phyloP scores from a whole-genome alignment of 2,797 vertebrate species.

The Chromobotia macracanthus region DNA sequence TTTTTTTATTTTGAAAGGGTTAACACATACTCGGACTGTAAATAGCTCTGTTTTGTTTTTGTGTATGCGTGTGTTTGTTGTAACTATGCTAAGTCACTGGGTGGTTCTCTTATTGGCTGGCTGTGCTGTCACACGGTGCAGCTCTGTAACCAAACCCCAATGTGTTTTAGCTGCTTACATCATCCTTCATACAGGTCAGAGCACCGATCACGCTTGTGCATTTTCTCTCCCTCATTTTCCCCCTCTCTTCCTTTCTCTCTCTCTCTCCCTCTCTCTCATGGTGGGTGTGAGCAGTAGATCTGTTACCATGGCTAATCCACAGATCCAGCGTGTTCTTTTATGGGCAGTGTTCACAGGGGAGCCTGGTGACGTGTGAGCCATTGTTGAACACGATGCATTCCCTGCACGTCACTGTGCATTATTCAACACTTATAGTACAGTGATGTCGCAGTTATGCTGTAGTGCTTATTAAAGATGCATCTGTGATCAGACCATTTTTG shows the following conservation, averaged over 20 bases:
- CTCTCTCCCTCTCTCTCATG: constrained; percentile 9
- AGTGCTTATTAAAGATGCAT: constrained; percentile 21
- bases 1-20: constrained; percentile 20
- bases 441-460: constrained; percentile 28
- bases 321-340: constrained; percentile 49
- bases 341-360: constrained; percentile 35
- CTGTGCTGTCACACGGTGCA: constrained; percentile 60
- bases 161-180: constrained; percentile 71
- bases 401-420: constrained; percentile 24
- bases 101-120: constrained; percentile 65
- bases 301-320: constrained; percentile 49
- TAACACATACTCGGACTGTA: neutral
- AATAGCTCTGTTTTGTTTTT: constrained; percentile 1
- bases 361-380: constrained; percentile 34
- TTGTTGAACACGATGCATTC: constrained; percentile 37
- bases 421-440: constrained; percentile 30
- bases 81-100: constrained; percentile 51
- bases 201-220: neutral
- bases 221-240: constrained; percentile 6
- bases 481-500: constrained; percentile 50
- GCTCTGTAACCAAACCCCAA: constrained; percentile 67
- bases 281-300: constrained; percentile 44
- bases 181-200: constrained; percentile 57
- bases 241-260: constrained; percentile 10
- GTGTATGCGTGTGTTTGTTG: constrained; percentile 11